Evolutionary conservation across 2,888 invertebrate species (phyloP).

Genomic region (Agriopis marginaria): DNA sequence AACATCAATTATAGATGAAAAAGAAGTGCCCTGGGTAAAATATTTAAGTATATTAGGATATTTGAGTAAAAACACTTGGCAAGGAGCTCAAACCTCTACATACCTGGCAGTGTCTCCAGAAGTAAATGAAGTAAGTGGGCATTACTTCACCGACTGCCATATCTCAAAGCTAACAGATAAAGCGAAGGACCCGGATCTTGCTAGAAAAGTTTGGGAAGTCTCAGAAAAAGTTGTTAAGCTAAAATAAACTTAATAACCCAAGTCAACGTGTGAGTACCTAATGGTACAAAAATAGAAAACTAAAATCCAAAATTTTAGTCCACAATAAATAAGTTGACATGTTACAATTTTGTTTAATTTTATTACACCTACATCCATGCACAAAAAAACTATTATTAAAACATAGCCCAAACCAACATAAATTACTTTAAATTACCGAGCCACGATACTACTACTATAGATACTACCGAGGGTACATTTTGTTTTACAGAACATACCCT

Average conservation of each 20-base stretch:
- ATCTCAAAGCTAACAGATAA: slow-evolving; percentile 66
- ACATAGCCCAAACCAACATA: no score
- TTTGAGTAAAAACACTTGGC: slow-evolving; percentile 61
- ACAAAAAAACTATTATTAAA: neutral
- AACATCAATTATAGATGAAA: slow-evolving; percentile 74
- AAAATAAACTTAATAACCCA: neutral
- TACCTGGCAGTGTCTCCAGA: slow-evolving; percentile 84
- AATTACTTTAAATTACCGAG: no score
- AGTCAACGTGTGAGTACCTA: neutral
- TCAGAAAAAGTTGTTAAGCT: slow-evolving; percentile 69
- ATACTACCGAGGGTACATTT: no score
- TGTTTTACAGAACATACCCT: no score
- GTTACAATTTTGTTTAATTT: neutral
- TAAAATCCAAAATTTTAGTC: neutral
- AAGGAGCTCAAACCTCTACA: slow-evolving; percentile 82
- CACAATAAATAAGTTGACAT: neutral
- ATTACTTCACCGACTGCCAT: slow-evolving; percentile 87
- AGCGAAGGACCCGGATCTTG: slow-evolving; percentile 79
- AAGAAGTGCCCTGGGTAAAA: slow-evolving; percentile 51
- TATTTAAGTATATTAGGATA: slow-evolving; percentile 63
- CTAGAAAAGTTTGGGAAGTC: slow-evolving; percentile 88
- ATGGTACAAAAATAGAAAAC: neutral
- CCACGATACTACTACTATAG: no score
- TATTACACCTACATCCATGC: neutral
- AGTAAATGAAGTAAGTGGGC: slow-evolving; percentile 85